These are phyloP conservation scores for Sarotherodon lohbergeri DNA, from an alignment of 2,113 vertebrate species.

Conservation along the genomic window DNA sequence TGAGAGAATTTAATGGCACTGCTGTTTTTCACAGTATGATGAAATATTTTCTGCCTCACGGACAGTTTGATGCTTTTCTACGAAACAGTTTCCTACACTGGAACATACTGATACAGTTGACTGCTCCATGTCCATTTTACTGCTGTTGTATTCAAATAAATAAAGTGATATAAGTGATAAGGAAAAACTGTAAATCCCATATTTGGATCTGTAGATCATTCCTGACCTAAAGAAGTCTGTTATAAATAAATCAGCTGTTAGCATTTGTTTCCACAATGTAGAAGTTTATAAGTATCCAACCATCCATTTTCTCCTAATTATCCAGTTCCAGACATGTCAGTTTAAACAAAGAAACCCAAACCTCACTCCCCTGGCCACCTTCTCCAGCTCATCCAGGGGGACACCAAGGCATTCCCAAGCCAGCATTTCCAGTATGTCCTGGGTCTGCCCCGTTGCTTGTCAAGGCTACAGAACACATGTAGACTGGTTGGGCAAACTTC, in stretches of 20 bases:
- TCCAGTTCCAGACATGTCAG: neutral
- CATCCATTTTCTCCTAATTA: neutral
- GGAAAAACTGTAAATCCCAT: neutral
- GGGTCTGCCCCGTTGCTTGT: neutral
- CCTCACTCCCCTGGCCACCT: neutral
- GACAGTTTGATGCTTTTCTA: neutral
- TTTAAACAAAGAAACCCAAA: neutral
- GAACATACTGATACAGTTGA: neutral
- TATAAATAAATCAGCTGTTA: neutral
- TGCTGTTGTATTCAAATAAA: neutral
- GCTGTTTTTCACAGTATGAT: neutral
- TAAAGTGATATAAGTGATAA: neutral
- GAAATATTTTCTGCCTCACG: neutral
- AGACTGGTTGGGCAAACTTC: neutral
- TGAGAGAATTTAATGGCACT: neutral
- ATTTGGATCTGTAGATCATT: neutral
- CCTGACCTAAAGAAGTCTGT: neutral
- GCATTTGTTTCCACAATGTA: neutral
- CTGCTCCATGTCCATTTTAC: neutral
- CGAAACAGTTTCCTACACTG: neutral
- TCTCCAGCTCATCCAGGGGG: neutral
- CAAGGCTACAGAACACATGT: neutral
- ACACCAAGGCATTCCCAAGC: neutral
- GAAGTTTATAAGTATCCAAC: neutral
- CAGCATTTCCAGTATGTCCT: neutral